Percentiles rank a stretch among this genome's conserved stretches.
Conservation (phyloP, 2,797 vertebrate genomes). For the Enteromius fasciolatus region DNA sequence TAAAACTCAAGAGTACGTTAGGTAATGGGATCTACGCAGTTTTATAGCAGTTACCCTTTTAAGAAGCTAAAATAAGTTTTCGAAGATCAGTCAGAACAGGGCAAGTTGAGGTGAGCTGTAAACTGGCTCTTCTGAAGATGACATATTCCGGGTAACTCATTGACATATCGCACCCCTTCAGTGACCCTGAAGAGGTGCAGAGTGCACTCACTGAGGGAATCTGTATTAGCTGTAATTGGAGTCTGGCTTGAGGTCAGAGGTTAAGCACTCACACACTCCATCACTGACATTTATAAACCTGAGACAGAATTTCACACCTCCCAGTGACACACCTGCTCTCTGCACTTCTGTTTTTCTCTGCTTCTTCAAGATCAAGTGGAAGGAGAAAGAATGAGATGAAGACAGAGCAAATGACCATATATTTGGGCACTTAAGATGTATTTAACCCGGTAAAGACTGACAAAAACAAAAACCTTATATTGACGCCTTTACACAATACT, state of each 20-base stretch:
- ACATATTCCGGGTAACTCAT: neutral
- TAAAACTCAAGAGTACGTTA: neutral
- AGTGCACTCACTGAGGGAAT: constrained; percentile 35
- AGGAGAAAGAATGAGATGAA: neutral
- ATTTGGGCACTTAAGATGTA: neutral
- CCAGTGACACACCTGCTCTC: constrained; percentile 4
- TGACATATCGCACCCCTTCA: constrained; percentile 23
- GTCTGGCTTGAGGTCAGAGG: constrained; percentile 42
- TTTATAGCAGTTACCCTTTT: neutral
- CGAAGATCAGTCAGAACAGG: neutral
- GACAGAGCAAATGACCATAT: neutral
- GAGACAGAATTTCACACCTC: constrained; percentile 51
- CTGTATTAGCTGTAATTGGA: constrained; percentile 36
- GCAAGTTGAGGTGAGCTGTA: constrained; percentile 11
- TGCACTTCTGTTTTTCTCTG: neutral
- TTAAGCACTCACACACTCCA: constrained; percentile 50
- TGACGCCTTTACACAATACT: neutral
- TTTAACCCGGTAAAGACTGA: neutral
- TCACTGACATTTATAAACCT: constrained; percentile 45
- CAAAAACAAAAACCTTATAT: neutral
- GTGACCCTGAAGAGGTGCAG: constrained; percentile 30
- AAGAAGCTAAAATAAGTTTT: neutral
- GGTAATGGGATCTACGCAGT: neutral
- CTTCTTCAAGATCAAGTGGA: constrained; percentile 1
- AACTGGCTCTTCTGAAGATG: constrained; percentile 2